These are phyloP conservation scores for Microctonus hyperodae DNA, from an alignment of 2,888 invertebrate genomes.

Conservation along the genomic window DNA sequence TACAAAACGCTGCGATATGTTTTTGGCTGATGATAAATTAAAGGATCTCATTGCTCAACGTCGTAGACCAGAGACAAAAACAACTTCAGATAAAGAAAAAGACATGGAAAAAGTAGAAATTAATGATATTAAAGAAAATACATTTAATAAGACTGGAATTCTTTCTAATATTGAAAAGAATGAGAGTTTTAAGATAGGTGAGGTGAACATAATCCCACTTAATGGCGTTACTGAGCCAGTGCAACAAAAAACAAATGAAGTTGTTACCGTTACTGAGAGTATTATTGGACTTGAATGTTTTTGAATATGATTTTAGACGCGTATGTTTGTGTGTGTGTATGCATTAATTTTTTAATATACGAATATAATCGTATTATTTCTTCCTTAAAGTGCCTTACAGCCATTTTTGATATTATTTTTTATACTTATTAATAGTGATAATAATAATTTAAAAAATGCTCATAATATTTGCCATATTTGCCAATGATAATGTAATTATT, in stretches of 20 bases:
- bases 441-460: background rate
- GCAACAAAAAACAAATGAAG: constrained; percentile 9
- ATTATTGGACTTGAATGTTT: constrained; percentile 42
- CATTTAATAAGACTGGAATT: constrained; percentile 16
- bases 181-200: constrained; percentile 4
- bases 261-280: constrained; percentile 38
- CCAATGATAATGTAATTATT: constrained; percentile 4
- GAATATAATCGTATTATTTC: background rate
- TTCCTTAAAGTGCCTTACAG: background rate
- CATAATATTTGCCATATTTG: background rate
- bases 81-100: background rate
- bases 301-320: constrained; percentile 25
- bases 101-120: background rate
- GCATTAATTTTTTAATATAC: background rate
- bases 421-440: background rate
- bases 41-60: constrained; percentile 37
- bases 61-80: background rate
- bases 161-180: background rate
- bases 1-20: constrained; percentile 49
- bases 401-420: background rate
- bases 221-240: background rate
- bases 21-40: constrained; percentile 49
- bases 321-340: no score
- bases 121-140: constrained; percentile 3
- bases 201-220: constrained; percentile 10